Percentiles rank a stretch among this genome's conserved stretches.
Conservation (phyloP, 2,113 vertebrate genomes). For the Cyphomyrus discorhynchus region DNA sequence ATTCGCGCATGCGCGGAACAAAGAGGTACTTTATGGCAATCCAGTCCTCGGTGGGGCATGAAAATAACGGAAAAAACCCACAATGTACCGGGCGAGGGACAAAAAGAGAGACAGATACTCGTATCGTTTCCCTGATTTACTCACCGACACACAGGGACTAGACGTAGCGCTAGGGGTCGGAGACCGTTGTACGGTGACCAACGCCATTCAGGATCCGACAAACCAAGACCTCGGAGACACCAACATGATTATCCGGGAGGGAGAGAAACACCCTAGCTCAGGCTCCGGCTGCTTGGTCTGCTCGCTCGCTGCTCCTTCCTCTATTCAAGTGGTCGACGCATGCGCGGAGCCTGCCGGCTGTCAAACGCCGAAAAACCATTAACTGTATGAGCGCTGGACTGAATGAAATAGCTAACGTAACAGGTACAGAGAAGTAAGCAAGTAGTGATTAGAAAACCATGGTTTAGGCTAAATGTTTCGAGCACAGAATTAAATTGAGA, state of each 20-base stretch:
- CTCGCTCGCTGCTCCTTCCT: constrained; percentile 21
- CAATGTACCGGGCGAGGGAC: constrained; percentile 24
- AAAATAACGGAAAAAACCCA: constrained; percentile 19
- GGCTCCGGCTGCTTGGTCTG: constrained; percentile 17
- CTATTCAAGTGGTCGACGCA: constrained; percentile 34
- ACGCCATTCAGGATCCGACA: constrained; percentile 73
- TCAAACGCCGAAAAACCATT: constrained; percentile 19
- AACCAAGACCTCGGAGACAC: constrained; percentile 45
- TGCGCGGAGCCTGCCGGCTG: constrained; percentile 40
- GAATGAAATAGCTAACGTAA: neutral
- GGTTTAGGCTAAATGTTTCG: neutral
- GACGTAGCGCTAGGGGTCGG: constrained; percentile 87
- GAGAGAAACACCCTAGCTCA: constrained; percentile 12
- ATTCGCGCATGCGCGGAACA: constrained; percentile 9
- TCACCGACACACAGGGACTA: constrained; percentile 89
- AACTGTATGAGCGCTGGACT: constrained; percentile 12
- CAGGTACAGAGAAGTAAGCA: neutral
- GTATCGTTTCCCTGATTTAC: constrained; percentile 34
- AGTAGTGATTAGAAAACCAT: neutral
- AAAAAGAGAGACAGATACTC: neutral
- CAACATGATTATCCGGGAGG: constrained; percentile 47
- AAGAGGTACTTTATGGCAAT: neutral
- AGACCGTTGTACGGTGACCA: constrained; percentile 90
- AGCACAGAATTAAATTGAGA: neutral
- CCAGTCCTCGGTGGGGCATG: neutral